These are phyloP conservation scores for Capitella teleta DNA, from an alignment of 1,140 invertebrate species.

Conservation along the genomic window DNA sequence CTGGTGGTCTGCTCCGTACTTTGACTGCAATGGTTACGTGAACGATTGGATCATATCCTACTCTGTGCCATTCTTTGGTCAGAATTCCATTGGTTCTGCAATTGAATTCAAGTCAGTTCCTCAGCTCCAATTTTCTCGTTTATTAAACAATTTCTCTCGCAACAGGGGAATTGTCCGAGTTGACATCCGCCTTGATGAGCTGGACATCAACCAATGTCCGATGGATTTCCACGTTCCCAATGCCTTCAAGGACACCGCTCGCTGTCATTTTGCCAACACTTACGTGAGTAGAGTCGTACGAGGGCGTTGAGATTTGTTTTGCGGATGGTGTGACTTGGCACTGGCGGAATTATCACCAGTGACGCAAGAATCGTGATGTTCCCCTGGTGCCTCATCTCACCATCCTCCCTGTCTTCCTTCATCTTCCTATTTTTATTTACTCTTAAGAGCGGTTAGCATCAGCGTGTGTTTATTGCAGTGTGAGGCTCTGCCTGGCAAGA, in stretches of 20 bases:
- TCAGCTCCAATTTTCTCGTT: neutral
- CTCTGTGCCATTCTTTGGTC: slow-evolving; percentile 91
- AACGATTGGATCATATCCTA: slow-evolving; percentile 94
- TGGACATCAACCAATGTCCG: slow-evolving; percentile 93
- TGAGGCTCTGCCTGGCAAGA: slow-evolving; percentile 76
- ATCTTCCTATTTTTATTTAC: too few relatives aligned
- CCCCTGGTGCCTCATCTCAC: slow-evolving; percentile 29
- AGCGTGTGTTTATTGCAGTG: slow-evolving; percentile 56
- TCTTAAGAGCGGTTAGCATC: too few relatives aligned
- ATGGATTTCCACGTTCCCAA: slow-evolving; percentile 73
- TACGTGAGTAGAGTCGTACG: too few relatives aligned
- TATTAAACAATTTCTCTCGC: too few relatives aligned
- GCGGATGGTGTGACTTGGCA: slow-evolving; percentile 30
- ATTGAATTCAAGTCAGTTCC: slow-evolving; percentile 38
- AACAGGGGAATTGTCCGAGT: slow-evolving; percentile 89
- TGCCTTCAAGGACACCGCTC: slow-evolving; percentile 88
- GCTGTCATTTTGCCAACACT: slow-evolving; percentile 80
- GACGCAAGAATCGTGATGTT: slow-evolving; percentile 29
- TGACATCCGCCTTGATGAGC: slow-evolving; percentile 73
- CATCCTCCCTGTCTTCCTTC: too few relatives aligned
- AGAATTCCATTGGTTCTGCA: slow-evolving; percentile 67
- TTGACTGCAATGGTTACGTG: slow-evolving; percentile 74
- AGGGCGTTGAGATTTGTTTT: neutral
- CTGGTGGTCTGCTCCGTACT: slow-evolving; percentile 85
- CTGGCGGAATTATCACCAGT: slow-evolving; percentile 41